Evolutionary conservation across 2,888 invertebrate species (phyloP).

Genomic region (Tipula confusa): DNA sequence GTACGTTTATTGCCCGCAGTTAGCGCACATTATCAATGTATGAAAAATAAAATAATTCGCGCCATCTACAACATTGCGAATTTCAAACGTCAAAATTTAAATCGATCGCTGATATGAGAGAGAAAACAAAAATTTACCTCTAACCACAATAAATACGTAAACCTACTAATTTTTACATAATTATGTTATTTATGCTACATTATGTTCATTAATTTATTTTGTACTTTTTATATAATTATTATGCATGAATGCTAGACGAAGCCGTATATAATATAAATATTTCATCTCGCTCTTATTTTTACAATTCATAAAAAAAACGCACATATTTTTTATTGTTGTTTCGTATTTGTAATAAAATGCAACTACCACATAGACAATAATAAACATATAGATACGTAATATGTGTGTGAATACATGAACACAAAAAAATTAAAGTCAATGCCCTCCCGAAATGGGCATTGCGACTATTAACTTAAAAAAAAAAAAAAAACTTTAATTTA

Average conservation of each 20-base stretch:
- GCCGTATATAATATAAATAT: neutral
- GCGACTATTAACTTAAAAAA: neutral
- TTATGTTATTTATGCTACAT: constrained; percentile 20
- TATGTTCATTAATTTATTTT: neutral
- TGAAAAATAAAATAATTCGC: neutral
- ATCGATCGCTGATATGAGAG: neutral
- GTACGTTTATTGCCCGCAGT: neutral
- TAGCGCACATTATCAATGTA: neutral
- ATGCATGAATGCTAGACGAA: neutral
- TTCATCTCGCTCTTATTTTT: neutral
- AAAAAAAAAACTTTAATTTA: neutral
- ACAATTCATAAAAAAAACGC: neutral
- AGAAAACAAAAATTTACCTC: neutral
- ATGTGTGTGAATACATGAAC: neutral
- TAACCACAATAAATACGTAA: neutral
- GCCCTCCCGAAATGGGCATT: constrained; percentile 16
- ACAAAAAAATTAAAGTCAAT: neutral
- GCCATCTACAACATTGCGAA: neutral
- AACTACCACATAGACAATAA: neutral
- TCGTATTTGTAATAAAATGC: neutral
- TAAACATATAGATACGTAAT: neutral
- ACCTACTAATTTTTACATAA: neutral
- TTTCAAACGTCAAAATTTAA: neutral
- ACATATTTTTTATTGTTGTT: neutral
- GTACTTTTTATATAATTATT: neutral